phyloP scores from a whole-genome alignment of 2,113 vertebrate species.

The Hemicordylus capensis region DNA sequence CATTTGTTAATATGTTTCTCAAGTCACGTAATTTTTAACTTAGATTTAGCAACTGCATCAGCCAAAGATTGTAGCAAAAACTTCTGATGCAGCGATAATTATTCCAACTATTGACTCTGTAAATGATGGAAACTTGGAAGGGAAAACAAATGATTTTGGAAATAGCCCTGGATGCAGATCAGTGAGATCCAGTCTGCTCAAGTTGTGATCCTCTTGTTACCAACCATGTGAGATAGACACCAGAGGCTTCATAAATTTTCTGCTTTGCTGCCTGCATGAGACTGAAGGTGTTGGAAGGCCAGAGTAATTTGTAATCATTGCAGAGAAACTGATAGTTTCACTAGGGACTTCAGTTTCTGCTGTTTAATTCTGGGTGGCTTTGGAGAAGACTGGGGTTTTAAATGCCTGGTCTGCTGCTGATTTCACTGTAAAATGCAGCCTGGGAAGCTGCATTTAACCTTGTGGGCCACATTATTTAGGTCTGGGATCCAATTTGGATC shows the following conservation, averaged over 20 bases:
- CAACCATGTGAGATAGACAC: not conserved
- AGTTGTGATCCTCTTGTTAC: not conserved
- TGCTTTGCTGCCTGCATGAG: not conserved
- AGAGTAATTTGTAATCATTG: slow-evolving; percentile 63
- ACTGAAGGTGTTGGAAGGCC: no score
- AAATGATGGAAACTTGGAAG: not conserved
- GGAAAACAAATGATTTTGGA: not conserved
- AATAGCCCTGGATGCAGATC: not conserved
- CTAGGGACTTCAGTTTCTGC: slow-evolving; percentile 60
- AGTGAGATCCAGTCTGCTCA: not conserved
- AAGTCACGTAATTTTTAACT: not conserved
- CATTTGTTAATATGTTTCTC: not conserved
- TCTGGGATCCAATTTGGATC: not conserved
- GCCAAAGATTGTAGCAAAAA: not conserved
- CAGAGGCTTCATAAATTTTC: not conserved
- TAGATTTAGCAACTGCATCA: not conserved
- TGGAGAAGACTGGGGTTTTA: slow-evolving; percentile 81
- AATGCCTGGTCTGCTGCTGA: slow-evolving; percentile 74
- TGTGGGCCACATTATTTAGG: not conserved
- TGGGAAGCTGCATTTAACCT: not conserved
- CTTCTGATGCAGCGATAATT: not conserved
- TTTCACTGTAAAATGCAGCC: slow-evolving; percentile 71
- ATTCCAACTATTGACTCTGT: not conserved
- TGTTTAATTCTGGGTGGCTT: slow-evolving; percentile 93
- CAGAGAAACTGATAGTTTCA: slow-evolving; percentile 71